Percentiles rank a stretch among this genome's conserved stretches.
Conservation (phyloP, 2,113 vertebrate species). For the Arvicanthis niloticus region DNA sequence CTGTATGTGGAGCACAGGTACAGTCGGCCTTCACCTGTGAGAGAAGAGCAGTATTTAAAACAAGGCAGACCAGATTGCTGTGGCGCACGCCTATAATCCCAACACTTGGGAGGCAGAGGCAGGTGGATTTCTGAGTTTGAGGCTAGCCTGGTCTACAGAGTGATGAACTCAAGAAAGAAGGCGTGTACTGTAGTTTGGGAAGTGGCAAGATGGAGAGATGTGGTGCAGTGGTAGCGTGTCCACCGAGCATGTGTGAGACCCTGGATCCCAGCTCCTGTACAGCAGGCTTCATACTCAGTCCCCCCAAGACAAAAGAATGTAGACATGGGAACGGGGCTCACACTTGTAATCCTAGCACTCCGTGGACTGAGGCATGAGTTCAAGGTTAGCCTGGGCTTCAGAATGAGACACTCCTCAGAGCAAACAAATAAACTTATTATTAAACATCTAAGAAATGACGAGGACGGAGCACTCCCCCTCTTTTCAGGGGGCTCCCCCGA, state of each 20-base stretch:
- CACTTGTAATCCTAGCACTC: neutral
- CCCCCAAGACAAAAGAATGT: neutral
- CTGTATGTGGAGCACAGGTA: conserved; percentile 97
- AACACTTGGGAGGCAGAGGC: no score
- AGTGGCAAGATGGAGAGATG: neutral
- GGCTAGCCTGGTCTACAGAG: no score
- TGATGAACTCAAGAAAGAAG: neutral
- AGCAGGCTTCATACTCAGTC: neutral
- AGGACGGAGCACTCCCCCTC: neutral
- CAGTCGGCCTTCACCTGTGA: fast-evolving
- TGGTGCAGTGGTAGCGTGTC: neutral
- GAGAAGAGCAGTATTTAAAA: neutral
- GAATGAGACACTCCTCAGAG: neutral
- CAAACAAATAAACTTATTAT: neutral
- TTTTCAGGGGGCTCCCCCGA: fast-evolving
- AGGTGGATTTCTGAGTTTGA: no score
- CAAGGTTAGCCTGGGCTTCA: neutral
- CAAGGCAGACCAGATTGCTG: no score
- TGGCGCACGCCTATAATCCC: no score
- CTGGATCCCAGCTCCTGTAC: neutral
- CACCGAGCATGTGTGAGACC: no score
- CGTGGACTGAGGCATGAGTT: neutral
- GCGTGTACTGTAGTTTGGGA: no score
- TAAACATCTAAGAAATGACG: neutral
- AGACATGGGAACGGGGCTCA: no score